Percentiles rank a stretch among this genome's conserved stretches.
These are phyloP conservation scores for Takifugu rubripes DNA, from an alignment of 2,797 vertebrate species.

Conservation along the genomic window DNA sequence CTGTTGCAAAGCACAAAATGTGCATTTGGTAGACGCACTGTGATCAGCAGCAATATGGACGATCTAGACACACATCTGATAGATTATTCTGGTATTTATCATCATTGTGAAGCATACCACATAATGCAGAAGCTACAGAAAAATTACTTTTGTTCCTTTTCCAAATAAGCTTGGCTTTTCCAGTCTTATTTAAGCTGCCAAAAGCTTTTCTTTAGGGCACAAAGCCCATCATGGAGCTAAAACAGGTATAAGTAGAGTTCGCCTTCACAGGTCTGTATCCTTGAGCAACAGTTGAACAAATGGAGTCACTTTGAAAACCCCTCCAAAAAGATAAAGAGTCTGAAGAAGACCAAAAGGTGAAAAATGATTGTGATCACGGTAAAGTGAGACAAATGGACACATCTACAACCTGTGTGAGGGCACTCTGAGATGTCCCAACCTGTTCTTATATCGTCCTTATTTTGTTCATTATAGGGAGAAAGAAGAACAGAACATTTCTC, in stretches of 20 bases:
- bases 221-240: background rate
- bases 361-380: too few relatives aligned
- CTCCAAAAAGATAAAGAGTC: too few relatives aligned
- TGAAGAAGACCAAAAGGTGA: too few relatives aligned
- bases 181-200: background rate
- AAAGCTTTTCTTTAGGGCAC: background rate
- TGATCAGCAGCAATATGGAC: slow-evolving; percentile 35
- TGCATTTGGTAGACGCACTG: slow-evolving; percentile 31
- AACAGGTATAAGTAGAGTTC: background rate
- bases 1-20: slow-evolving; percentile 22
- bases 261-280: background rate
- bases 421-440: too few relatives aligned
- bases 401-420: too few relatives aligned
- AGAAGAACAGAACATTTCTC: too few relatives aligned
- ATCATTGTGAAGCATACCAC: background rate
- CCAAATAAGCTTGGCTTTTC: background rate
- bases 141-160: background rate
- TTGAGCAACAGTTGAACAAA: background rate
- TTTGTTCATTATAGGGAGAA: too few relatives aligned
- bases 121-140: background rate
- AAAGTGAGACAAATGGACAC: too few relatives aligned
- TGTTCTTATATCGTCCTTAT: too few relatives aligned
- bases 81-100: background rate
- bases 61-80: background rate
- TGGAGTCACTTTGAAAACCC: background rate